phyloP scores from a whole-genome alignment of 2,888 invertebrate genomes.

The Idaea straminata region DNA sequence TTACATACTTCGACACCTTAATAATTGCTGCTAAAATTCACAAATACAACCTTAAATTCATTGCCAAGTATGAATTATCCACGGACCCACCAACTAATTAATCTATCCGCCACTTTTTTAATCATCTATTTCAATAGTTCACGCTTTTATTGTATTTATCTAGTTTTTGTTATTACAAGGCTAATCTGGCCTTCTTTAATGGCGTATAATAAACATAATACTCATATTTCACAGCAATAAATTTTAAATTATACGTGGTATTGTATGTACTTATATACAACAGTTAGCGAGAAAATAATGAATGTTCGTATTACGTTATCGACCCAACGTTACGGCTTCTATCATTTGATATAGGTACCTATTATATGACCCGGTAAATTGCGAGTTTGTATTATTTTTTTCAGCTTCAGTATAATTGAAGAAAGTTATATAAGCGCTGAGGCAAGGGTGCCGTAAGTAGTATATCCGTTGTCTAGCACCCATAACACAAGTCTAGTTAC shows the following conservation, averaged over 20 bases:
- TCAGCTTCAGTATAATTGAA: too few relatives aligned
- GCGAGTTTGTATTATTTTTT: too few relatives aligned
- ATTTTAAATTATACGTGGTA: conserved; percentile 21
- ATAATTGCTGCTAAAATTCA: conserved; percentile 15
- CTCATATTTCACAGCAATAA: conserved; percentile 32
- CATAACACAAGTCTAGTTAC: too few relatives aligned
- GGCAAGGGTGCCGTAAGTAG: too few relatives aligned
- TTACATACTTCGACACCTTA: conserved; percentile 24
- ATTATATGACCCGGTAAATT: too few relatives aligned
- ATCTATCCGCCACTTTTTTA: conserved; percentile 15
- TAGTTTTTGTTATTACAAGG: conserved; percentile 35
- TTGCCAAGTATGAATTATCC: conserved; percentile 35
- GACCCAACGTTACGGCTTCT: conserved; percentile 16
- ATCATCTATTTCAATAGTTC: conserved; percentile 20
- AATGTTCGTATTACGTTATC: conserved; percentile 7
- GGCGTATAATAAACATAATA: conserved; percentile 22
- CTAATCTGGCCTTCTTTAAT: conserved; percentile 34
- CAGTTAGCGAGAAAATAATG: too few relatives aligned
- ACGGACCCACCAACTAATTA: conserved; percentile 17
- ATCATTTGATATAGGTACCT: too few relatives aligned
- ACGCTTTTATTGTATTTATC: conserved; percentile 19
- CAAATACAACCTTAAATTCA: conserved; percentile 42
- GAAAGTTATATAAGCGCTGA: too few relatives aligned
- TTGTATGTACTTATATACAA: too few relatives aligned
- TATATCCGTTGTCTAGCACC: too few relatives aligned